Evolutionary conservation across 2,888 invertebrate genomes (phyloP).

Genomic region (Fragum fragum): DNA sequence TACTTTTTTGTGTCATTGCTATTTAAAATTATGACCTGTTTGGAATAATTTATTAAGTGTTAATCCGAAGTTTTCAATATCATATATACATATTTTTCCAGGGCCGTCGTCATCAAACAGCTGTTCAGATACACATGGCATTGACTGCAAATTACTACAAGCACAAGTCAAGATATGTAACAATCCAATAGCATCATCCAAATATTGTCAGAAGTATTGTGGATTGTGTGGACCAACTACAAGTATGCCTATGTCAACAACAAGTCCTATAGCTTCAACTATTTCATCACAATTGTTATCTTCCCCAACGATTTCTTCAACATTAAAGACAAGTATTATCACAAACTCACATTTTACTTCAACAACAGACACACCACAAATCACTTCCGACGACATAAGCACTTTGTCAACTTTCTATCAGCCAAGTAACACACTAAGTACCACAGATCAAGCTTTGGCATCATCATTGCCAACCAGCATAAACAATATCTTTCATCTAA

Average conservation of each 20-base stretch:
- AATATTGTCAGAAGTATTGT: slow-evolving; percentile 49
- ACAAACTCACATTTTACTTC: too few species aligned
- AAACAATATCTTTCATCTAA: not conserved
- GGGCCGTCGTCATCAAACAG: slow-evolving; percentile 26
- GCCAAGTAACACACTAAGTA: too few species aligned
- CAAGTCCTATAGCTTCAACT: not conserved
- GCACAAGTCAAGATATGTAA: slow-evolving; percentile 31
- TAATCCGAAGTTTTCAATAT: too few species aligned
- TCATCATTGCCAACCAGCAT: not conserved
- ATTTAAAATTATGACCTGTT: too few species aligned
- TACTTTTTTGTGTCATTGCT: too few species aligned
- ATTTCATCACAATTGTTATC: too few species aligned
- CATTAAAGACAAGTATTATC: not conserved
- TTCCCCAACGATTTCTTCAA: too few species aligned
- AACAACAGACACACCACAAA: too few species aligned
- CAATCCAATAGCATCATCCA: slow-evolving; percentile 19
- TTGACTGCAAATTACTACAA: slow-evolving; percentile 50
- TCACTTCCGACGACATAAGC: too few species aligned
- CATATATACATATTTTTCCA: too few species aligned
- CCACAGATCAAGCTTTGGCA: not conserved
- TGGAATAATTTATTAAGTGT: too few species aligned
- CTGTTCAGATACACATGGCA: slow-evolving; percentile 39
- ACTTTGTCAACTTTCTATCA: too few species aligned
- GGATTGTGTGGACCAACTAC: slow-evolving; percentile 49
- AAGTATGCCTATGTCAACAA: not conserved